phyloP scores from a whole-genome alignment of 2,797 vertebrate genomes.

The Ataeniobius toweri region DNA sequence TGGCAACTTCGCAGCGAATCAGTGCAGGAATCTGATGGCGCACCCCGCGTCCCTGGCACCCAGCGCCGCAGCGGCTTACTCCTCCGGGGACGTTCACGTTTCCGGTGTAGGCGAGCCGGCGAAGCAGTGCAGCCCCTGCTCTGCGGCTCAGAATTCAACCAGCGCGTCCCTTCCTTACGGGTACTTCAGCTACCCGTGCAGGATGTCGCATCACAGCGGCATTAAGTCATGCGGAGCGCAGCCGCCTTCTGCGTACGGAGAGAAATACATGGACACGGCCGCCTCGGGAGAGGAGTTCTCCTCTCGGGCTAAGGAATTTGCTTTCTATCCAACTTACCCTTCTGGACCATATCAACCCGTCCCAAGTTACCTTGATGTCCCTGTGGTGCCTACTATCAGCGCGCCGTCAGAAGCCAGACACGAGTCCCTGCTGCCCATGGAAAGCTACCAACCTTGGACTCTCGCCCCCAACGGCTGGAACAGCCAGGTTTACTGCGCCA shows the following conservation, averaged over 20 bases:
- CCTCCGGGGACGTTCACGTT: constrained; percentile 85
- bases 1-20: constrained; percentile 92
- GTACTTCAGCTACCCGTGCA: constrained; percentile 96
- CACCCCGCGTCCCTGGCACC: constrained; percentile 92
- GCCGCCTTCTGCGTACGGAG: constrained; percentile 87
- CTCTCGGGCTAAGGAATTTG: constrained; percentile 94
- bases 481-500: constrained; percentile 95
- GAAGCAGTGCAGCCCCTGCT: constrained; percentile 96
- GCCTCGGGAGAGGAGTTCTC: constrained; percentile 92
- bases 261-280: constrained; percentile 96
- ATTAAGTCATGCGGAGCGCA: constrained; percentile 92
- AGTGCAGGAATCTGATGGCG: constrained; percentile 96
- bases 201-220: constrained; percentile 91
- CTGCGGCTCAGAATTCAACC: constrained; percentile 91
- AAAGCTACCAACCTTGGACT: constrained; percentile 96
- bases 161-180: constrained; percentile 93
- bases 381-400: constrained; percentile 90
- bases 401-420: constrained; percentile 91
- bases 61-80: constrained; percentile 86
- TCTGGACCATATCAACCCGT: constrained; percentile 94
- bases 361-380: constrained; percentile 95
- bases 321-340: constrained; percentile 95
- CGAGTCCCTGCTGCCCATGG: constrained; percentile 92
- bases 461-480: constrained; percentile 94
- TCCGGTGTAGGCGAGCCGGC: constrained; percentile 88